Percentiles rank a stretch among this genome's conserved stretches.
These are phyloP conservation scores for Xanthia icteritia DNA, from an alignment of 2,888 invertebrate genomes.

Conservation along the genomic window DNA sequence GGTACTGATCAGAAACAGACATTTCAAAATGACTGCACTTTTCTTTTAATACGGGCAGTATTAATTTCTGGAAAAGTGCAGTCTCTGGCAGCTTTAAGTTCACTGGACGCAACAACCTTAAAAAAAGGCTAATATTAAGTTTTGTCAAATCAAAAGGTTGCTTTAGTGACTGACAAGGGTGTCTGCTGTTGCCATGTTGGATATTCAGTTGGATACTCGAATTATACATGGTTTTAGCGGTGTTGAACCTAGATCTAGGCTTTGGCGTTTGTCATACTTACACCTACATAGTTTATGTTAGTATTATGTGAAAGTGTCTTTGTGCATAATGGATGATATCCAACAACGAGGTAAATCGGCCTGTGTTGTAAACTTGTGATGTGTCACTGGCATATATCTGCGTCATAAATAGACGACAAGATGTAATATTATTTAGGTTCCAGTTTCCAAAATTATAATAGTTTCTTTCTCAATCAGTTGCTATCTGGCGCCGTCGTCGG, in stretches of 20 bases:
- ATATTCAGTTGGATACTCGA: too few relatives aligned
- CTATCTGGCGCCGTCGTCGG: conserved; percentile 91
- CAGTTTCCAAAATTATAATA: background rate
- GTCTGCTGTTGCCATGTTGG: background rate
- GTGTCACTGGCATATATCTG: background rate
- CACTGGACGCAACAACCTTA: background rate
- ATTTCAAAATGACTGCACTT: background rate
- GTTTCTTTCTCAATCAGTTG: conserved; percentile 69
- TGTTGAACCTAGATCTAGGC: background rate
- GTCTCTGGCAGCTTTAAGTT: background rate
- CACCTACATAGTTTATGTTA: conserved; percentile 9
- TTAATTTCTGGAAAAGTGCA: too few relatives aligned
- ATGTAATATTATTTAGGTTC: too few relatives aligned
- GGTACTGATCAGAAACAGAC: background rate
- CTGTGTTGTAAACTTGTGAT: conserved; percentile 24
- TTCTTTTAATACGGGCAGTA: too few relatives aligned
- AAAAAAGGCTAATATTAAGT: background rate
- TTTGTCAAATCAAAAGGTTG: background rate
- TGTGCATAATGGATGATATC: conserved; percentile 23
- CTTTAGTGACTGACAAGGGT: background rate
- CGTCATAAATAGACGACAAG: too few relatives aligned
- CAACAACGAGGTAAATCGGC: conserved; percentile 44
- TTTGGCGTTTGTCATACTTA: background rate
- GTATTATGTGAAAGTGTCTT: conserved; percentile 36
- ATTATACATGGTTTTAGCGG: background rate